Evolutionary conservation across 2,888 invertebrate genomes (phyloP).

Genomic region (Diarsia rubi): DNA sequence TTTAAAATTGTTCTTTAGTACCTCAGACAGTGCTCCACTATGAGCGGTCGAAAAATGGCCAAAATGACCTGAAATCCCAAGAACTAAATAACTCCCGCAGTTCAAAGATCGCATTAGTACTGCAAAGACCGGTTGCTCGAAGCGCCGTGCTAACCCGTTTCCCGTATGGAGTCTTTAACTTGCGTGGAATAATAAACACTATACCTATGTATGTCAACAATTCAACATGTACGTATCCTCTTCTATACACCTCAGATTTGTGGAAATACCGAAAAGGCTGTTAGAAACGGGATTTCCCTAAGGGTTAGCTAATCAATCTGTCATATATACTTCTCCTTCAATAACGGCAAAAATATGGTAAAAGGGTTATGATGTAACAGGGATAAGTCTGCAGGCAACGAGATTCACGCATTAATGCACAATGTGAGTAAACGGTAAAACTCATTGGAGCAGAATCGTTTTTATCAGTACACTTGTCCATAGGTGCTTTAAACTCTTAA

Average conservation of each 20-base stretch:
- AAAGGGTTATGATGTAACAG: slow-evolving; percentile 25
- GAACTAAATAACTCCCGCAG: slow-evolving; percentile 39
- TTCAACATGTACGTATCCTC: slow-evolving; percentile 6
- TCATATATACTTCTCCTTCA: neutral
- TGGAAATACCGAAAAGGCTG: neutral
- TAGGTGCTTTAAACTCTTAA: slow-evolving; percentile 17
- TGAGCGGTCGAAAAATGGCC: neutral
- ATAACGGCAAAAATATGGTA: neutral
- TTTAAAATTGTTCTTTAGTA: neutral
- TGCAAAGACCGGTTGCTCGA: slow-evolving; percentile 52
- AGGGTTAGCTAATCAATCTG: slow-evolving; percentile 13
- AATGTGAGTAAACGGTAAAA: neutral
- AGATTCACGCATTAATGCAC: neutral
- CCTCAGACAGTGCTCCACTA: neutral
- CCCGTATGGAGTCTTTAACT: slow-evolving; percentile 37
- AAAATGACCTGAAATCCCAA: slow-evolving; percentile 21
- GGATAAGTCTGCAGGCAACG: neutral
- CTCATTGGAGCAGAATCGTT: neutral
- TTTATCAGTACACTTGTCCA: neutral
- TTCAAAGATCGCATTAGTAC: slow-evolving; percentile 58
- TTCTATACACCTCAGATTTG: neutral
- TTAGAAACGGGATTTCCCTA: slow-evolving; percentile 1
- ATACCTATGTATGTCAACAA: neutral
- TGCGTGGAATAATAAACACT: slow-evolving; percentile 37
- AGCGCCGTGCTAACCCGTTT: slow-evolving; percentile 57